These are phyloP conservation scores for Oceanodroma tethys DNA, from an alignment of 2,113 vertebrate genomes.

Conservation along the genomic window DNA sequence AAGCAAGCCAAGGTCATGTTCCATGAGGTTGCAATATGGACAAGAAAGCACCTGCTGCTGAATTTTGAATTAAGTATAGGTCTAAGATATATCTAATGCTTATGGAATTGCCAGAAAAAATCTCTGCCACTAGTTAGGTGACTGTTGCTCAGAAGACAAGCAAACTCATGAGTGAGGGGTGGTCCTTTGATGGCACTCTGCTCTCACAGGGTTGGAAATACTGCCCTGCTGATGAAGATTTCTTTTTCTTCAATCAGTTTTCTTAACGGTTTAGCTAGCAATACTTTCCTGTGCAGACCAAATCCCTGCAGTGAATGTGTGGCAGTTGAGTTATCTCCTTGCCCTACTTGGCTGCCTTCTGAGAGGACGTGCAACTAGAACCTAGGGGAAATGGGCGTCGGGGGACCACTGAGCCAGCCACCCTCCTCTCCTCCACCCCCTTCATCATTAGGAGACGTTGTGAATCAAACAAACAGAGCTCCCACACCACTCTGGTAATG, in stretches of 20 bases:
- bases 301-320: not conserved
- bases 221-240: not conserved
- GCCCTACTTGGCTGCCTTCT: not conserved
- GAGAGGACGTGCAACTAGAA: not conserved
- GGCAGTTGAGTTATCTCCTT: not conserved
- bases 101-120: not conserved
- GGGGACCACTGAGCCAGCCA: not conserved
- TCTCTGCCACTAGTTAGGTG: not conserved
- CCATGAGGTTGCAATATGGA: not conserved
- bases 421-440: not conserved
- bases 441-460: not conserved
- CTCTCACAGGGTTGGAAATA: not conserved
- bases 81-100: not conserved
- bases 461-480: not conserved
- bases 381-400: not conserved
- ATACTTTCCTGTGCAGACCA: not conserved
- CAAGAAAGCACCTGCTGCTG: not conserved
- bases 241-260: not conserved
- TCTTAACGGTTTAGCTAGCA: not conserved
- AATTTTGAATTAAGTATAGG: not conserved
- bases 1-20: not conserved
- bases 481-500: not conserved
- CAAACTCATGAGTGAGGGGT: not conserved
- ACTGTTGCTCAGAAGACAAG: not conserved
- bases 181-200: not conserved